These are phyloP conservation scores for Cephalopterus ornatus DNA, from an alignment of 2,113 vertebrate genomes.

Conservation along the genomic window DNA sequence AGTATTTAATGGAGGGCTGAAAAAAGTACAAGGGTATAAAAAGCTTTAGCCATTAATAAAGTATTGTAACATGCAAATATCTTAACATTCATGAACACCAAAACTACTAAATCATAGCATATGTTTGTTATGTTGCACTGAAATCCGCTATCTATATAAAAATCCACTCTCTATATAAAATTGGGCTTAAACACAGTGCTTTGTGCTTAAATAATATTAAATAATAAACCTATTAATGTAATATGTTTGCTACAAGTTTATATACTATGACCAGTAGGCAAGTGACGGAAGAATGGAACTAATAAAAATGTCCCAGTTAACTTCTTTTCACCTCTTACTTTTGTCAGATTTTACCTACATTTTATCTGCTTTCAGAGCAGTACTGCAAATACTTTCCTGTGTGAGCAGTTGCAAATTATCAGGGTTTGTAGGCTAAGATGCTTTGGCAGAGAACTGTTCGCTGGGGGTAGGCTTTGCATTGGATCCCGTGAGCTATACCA, in stretches of 20 bases:
- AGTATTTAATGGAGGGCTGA: not conserved
- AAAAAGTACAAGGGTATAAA: not conserved
- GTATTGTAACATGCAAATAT: slow-evolving; percentile 4
- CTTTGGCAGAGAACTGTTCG: not conserved
- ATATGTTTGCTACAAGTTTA: not conserved
- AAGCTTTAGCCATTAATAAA: not conserved
- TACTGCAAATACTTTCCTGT: not conserved
- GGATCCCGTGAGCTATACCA: not conserved
- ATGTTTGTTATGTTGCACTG: slow-evolving; percentile 41
- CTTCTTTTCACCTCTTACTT: not conserved
- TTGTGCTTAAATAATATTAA: no score
- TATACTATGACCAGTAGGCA: not conserved
- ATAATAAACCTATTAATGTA: not conserved
- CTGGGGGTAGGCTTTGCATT: not conserved
- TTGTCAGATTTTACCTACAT: not conserved
- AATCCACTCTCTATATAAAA: not conserved
- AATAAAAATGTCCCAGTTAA: not conserved
- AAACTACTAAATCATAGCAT: not conserved
- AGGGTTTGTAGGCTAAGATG: not conserved
- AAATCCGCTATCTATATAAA: not conserved
- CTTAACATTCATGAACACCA: slow-evolving; percentile 11
- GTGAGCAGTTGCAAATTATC: not conserved
- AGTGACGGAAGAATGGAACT: not conserved
- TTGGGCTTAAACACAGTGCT: not conserved
- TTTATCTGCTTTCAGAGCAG: not conserved